phyloP scores from a whole-genome alignment of 2,113 vertebrate species.

The Okapia johnstoni region DNA sequence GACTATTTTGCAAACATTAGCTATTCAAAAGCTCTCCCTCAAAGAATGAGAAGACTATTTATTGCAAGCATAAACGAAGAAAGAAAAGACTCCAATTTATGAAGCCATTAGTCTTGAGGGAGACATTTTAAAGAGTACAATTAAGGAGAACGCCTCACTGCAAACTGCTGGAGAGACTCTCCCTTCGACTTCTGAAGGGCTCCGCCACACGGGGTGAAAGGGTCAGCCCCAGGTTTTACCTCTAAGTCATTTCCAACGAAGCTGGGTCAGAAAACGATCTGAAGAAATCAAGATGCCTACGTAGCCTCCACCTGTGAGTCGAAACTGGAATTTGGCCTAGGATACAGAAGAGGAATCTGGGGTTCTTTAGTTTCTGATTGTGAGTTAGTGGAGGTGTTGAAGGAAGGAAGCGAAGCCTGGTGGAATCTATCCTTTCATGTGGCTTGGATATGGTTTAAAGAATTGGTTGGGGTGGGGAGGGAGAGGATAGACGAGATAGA shows the following conservation, averaged over 20 bases:
- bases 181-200: background rate
- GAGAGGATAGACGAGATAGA: background rate
- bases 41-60: background rate
- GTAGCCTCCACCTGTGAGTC: background rate
- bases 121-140: background rate
- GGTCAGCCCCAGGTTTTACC: background rate
- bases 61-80: background rate
- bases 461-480: background rate
- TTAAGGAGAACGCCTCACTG: background rate
- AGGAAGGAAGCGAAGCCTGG: slow-evolving; percentile 44
- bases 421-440: slow-evolving; percentile 58
- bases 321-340: slow-evolving; percentile 22
- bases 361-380: slow-evolving; percentile 44
- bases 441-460: slow-evolving; percentile 67
- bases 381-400: slow-evolving; percentile 54
- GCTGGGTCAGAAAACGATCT: background rate
- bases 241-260: background rate
- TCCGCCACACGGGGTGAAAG: background rate
- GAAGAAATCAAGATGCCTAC: background rate
- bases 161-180: background rate
- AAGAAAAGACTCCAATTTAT: slow-evolving; percentile 8
- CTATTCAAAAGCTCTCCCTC: background rate
- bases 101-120: background rate
- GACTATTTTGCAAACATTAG: background rate
- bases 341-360: background rate